Conservation (phyloP, 2,113 vertebrate species). For the Caloenas nicobarica region DNA sequence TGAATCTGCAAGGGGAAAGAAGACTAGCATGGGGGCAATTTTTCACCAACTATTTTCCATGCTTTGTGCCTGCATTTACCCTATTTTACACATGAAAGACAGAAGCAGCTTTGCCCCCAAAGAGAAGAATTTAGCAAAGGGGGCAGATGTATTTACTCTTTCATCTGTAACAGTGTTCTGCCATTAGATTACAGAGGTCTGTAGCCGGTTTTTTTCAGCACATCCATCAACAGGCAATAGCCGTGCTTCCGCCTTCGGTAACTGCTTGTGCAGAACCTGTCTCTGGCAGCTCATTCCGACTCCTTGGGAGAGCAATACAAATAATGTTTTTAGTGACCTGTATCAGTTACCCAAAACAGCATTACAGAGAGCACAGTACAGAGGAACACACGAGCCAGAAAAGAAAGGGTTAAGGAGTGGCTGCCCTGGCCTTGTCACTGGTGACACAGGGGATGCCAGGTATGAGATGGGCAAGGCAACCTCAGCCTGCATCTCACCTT, state of each 20-base stretch:
- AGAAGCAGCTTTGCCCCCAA: not conserved
- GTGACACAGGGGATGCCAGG: not conserved
- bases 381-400: not conserved
- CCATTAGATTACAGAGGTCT: not conserved
- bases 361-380: not conserved
- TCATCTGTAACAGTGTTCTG: not conserved
- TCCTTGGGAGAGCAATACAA: not conserved
- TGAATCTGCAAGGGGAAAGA: not conserved
- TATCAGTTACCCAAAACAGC: not conserved
- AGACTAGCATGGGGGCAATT: not conserved
- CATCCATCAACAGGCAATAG: not conserved
- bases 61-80: not conserved
- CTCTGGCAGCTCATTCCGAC: not conserved
- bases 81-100: not conserved
- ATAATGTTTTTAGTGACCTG: not conserved
- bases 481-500: not conserved
- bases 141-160: not conserved
- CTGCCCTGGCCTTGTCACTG: not conserved
- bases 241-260: not conserved
- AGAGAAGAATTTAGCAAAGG: not conserved
- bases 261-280: not conserved
- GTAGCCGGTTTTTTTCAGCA: not conserved
- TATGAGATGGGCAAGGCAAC: not conserved
- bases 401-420: not conserved
- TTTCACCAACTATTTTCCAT: not conserved